Conservation (phyloP, 2,888 invertebrate genomes). For the Baronia brevicornis region DNA sequence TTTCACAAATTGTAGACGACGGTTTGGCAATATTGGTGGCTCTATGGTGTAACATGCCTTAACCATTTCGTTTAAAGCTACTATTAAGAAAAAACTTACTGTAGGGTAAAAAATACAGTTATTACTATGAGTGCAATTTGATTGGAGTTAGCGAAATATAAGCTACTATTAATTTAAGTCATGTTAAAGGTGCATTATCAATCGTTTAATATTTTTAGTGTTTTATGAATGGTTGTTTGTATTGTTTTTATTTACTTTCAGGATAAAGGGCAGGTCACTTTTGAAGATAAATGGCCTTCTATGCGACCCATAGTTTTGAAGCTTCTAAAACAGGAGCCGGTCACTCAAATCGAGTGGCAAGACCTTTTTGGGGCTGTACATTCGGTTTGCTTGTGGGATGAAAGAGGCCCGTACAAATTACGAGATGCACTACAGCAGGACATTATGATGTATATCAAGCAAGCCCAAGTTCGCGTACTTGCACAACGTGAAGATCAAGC, state of each 20-base stretch:
- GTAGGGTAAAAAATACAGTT: constrained; percentile 11
- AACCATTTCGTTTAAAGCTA: too few species aligned
- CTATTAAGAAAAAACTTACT: constrained; percentile 6
- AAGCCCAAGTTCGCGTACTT: constrained; percentile 92
- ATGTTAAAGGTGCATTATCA: constrained; percentile 44
- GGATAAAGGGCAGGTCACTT: constrained; percentile 89
- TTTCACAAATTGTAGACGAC: too few species aligned
- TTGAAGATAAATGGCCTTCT: constrained; percentile 97
- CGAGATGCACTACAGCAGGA: constrained; percentile 92
- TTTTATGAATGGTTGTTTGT: constrained; percentile 2
- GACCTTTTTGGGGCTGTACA: constrained; percentile 97
- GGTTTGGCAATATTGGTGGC: too few species aligned
- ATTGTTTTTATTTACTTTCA: constrained; percentile 39
- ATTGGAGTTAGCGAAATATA: constrained; percentile 22
- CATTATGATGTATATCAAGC: constrained; percentile 94
- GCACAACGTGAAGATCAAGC: constrained; percentile 96
- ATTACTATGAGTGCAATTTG: constrained; percentile 26
- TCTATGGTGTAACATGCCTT: too few species aligned
- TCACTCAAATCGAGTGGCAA: constrained; percentile 97
- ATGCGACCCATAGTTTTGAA: constrained; percentile 96
- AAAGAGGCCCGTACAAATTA: constrained; percentile 92
- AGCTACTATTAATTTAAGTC: constrained; percentile 23
- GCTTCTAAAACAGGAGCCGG: constrained; percentile 94
- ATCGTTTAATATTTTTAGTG: constrained; percentile 2
- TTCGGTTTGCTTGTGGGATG: constrained; percentile 97